Conservation (phyloP, 2,888 invertebrate genomes). For the Agapostemon virescens region DNA sequence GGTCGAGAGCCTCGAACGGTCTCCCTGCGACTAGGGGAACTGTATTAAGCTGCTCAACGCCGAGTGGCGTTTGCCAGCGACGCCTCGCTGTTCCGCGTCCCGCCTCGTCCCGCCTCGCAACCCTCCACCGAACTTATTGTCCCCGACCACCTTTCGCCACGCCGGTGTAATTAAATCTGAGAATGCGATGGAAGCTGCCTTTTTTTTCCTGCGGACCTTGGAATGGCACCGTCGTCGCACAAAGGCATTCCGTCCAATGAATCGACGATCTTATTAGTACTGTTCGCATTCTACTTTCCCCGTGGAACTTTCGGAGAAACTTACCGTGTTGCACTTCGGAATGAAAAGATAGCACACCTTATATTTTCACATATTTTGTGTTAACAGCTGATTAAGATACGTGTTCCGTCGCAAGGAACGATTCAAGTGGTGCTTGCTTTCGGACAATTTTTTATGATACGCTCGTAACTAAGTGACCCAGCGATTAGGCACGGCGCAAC, state of each 20-base stretch:
- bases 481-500: too few species aligned
- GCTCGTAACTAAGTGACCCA: too few species aligned
- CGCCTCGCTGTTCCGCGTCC: background rate
- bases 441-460: too few species aligned
- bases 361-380: too few species aligned
- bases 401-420: too few species aligned
- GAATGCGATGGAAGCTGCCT: background rate
- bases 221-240: background rate
- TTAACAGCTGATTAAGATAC: too few species aligned
- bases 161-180: background rate
- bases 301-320: too few species aligned
- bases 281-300: background rate
- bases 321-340: too few species aligned
- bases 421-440: too few species aligned
- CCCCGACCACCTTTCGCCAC: background rate
- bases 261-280: background rate
- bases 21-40: background rate
- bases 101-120: background rate
- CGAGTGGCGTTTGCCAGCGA: slow-evolving; percentile 17
- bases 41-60: slow-evolving; percentile 17
- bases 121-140: slow-evolving; percentile 2
- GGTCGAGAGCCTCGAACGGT: background rate
- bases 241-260: background rate
- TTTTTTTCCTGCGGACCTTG: background rate
- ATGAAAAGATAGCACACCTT: too few species aligned